Base-by-base conservation (phyloP, 2,888 invertebrate genomes). In the Xestia c-nigrum region DNA sequence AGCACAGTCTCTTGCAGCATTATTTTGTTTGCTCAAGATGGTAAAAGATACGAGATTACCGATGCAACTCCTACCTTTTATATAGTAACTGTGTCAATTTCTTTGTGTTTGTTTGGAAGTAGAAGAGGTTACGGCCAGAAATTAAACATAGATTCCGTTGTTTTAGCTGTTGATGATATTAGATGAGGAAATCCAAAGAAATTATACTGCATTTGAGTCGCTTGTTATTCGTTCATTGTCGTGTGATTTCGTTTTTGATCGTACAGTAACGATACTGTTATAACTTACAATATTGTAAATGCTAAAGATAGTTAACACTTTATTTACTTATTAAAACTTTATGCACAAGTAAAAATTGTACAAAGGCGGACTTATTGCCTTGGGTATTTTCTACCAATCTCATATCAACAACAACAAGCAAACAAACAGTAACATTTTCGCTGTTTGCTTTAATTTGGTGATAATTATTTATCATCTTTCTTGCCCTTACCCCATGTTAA, bases 81-180 rank as follows among this genome's bases (percentile, higher is more conserved):
- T 52, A 16, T 61, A 68, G 21, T 21, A 43, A 76, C 6, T 43
- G 7, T 69, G 43, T 59, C 52, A 71, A 38, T 71, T 63, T 64
- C 4, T 31, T 31, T 31, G 5, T 3, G 43, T 50, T 64, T n/a
- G 9, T 47, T 38, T 38, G 24, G 57, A 5, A 38, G 7, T 21
- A 55, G 31, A 31, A 12, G 43, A 47, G 43, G 31, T 78, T 31
- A 78, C 19, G 31, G 71, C 10, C 59, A 46, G 38, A 38, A 52
- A 16, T 7, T 38, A 14, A 31, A 47, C 10, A 47, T 55, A n/a
- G 16, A 5, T 12, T 12, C 9, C n/a, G 14, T 24, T 64, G n/a
- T 61, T 4, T 61, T 38, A 21, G 40, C 7, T 10, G 3, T 16
- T n/a, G 40, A 47, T 24, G 3, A 10, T 24, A 16, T 21, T 46